phyloP scores from a whole-genome alignment of 2,113 vertebrate genomes.

The Heterochromis multidens region DNA sequence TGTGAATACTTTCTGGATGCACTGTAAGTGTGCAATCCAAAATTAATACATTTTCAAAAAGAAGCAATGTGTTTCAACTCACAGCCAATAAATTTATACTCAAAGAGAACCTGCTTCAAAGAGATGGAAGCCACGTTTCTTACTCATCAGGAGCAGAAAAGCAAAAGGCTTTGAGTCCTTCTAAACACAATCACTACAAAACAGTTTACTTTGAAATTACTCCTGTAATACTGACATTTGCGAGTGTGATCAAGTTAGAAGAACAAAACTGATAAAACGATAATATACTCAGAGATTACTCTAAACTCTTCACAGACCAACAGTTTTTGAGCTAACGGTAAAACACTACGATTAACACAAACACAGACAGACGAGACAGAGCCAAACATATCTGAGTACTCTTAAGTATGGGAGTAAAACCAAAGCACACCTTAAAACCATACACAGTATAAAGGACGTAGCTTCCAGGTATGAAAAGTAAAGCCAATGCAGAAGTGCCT shows the following conservation, averaged over 20 bases:
- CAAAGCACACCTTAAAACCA: too few species aligned
- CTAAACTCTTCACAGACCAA: neutral
- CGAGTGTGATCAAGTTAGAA: neutral
- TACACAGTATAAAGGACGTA: too few species aligned
- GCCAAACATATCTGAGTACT: neutral
- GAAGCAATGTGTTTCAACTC: neutral
- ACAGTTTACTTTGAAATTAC: neutral
- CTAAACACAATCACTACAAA: neutral
- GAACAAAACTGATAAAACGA: neutral
- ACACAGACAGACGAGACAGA: fast-evolving
- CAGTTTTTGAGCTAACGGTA: neutral
- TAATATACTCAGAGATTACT: neutral
- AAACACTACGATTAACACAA: neutral
- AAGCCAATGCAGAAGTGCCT: too few species aligned
- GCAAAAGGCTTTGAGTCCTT: neutral
- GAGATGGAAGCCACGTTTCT: neutral
- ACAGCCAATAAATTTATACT: neutral
- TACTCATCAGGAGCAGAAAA: neutral
- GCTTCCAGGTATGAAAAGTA: too few species aligned
- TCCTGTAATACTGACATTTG: neutral
- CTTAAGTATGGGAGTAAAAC: too few species aligned
- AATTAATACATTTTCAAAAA: neutral
- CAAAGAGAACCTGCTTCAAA: neutral
- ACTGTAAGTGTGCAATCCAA: neutral
- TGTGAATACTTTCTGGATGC: too few species aligned